Base-by-base conservation (phyloP, 1,140 invertebrate genomes). In the Apis florea region DNA sequence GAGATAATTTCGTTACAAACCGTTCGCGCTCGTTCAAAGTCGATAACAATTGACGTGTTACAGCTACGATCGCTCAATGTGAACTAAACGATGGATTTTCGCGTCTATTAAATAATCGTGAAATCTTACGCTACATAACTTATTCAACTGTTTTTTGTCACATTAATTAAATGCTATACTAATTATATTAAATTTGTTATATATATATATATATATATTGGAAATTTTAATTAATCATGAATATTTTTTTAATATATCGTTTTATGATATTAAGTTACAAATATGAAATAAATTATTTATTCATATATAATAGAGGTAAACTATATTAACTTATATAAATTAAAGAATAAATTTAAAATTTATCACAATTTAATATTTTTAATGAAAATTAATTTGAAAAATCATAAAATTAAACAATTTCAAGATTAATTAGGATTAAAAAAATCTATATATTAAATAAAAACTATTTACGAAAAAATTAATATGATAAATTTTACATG, bases 11-110 rank as follows among this genome's bases (percentile, higher is more conserved):
- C 56, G 58, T 71, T 79, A 72, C 59, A 64, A 79, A 79, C 47
- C 47, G 68, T 72, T 40, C 68, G 58, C 56, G 56, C 13, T 73
- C 51, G 59, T 64, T 40, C 31, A 59, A 64, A 72, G 3, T 64
- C 49, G 70, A 74, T 64, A 74, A 56, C 24, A 73, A 80, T 61
- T 31, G 56, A 71, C 68, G 64, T 79, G 58, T 72, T 79, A 63
- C 77, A 79, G 68, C 68, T 47, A 47, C 77, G 77, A 21, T 15
- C 49, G 68, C 69, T 72, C 49, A 54, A 47, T 51, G 58, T 79
- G n/a, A 31, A 79, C 77, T 79, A 54, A 72, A 24, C 58, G 67
- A 40, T 26, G 26, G 15, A 53, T 79, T 72, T 61, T 63, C 68
- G 67, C n/a, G n/a, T 40, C n/a, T 47, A 10, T 49, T 68, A 69